Percentiles rank a stretch among this genome's conserved stretches.
Conservation (phyloP, 2,888 invertebrate species). For the Drosophila ochracea region DNA sequence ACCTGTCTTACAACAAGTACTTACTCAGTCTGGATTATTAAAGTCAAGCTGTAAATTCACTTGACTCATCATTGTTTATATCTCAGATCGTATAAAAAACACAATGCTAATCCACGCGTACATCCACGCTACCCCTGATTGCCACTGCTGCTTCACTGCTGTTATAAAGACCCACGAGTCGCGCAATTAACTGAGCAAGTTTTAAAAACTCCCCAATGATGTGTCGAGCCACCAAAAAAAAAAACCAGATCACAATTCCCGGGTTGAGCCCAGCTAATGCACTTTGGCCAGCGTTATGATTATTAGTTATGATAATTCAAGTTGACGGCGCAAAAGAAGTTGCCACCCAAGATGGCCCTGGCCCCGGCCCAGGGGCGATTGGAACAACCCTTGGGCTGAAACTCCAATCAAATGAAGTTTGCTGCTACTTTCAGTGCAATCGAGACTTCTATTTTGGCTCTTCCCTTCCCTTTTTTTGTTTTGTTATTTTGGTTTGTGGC, state of each 20-base stretch:
- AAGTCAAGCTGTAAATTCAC: slow-evolving; percentile 28
- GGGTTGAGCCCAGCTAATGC: slow-evolving; percentile 42
- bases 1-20: background rate
- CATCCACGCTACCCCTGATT: slow-evolving; percentile 57
- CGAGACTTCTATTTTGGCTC: slow-evolving; percentile 48
- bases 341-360: slow-evolving; percentile 60
- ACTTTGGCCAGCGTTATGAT: slow-evolving; percentile 72
- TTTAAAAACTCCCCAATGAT: slow-evolving; percentile 73
- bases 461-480: background rate
- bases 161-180: slow-evolving; percentile 60
- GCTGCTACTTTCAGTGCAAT: slow-evolving; percentile 58
- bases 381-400: slow-evolving; percentile 59
- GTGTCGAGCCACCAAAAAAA: slow-evolving; percentile 21
- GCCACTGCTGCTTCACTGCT: slow-evolving; percentile 10
- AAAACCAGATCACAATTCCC: slow-evolving; percentile 53
- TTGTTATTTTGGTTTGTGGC: slow-evolving; percentile 13
- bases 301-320: slow-evolving; percentile 79
- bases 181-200: slow-evolving; percentile 65
- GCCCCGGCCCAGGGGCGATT: slow-evolving; percentile 13
- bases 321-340: slow-evolving; percentile 73
- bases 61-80: slow-evolving; percentile 37
- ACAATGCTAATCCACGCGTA: slow-evolving; percentile 48
- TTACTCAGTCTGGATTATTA: background rate
- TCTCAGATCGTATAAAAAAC: slow-evolving; percentile 22
- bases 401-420: slow-evolving; percentile 49